Evolutionary conservation across 2,113 vertebrate species (phyloP).

Genomic region (Zingel zingel): DNA sequence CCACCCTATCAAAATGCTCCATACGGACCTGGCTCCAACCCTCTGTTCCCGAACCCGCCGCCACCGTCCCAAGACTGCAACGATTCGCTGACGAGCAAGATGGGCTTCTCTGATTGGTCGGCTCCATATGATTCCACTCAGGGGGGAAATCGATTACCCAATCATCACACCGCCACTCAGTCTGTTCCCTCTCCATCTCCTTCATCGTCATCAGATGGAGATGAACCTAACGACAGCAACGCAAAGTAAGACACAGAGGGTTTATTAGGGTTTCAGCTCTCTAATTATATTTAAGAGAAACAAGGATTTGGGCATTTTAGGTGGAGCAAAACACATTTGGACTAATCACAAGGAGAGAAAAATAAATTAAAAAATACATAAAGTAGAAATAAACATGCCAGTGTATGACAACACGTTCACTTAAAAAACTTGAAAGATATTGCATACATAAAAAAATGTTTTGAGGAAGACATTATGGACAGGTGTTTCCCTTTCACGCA

Average conservation of each 20-base stretch:
- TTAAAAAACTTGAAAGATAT: too few species aligned
- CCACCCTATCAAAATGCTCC: conserved; percentile 87
- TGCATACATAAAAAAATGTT: too few species aligned
- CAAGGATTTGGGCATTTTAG: neutral
- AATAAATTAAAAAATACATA: neutral
- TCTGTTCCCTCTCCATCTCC: conserved; percentile 89
- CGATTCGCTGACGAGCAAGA: conserved; percentile 84
- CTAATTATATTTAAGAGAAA: neutral
- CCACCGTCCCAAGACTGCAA: conserved; percentile 87
- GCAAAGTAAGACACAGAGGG: conserved; percentile 85
- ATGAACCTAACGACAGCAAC: conserved; percentile 89
- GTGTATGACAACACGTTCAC: too few species aligned
- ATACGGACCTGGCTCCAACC: conserved; percentile 85
- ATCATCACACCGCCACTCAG: conserved; percentile 85
- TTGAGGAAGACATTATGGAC: too few species aligned
- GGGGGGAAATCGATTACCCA: conserved; percentile 85
- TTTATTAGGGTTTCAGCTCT: neutral
- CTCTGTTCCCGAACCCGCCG: conserved; percentile 85
- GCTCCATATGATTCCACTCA: conserved; percentile 88
- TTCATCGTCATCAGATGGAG: conserved; percentile 91
- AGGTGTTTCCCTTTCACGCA: too few species aligned
- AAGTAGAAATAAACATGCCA: neutral
- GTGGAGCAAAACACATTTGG: conserved; percentile 2
- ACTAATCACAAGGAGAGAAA: conserved; percentile 5
- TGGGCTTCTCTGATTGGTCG: conserved; percentile 89